A percentile compares a stretch with the other conserved stretches of the same genome.
These are phyloP conservation scores for Chloropsis hardwickii DNA, from an alignment of 2,113 vertebrate species.

Conservation along the genomic window DNA sequence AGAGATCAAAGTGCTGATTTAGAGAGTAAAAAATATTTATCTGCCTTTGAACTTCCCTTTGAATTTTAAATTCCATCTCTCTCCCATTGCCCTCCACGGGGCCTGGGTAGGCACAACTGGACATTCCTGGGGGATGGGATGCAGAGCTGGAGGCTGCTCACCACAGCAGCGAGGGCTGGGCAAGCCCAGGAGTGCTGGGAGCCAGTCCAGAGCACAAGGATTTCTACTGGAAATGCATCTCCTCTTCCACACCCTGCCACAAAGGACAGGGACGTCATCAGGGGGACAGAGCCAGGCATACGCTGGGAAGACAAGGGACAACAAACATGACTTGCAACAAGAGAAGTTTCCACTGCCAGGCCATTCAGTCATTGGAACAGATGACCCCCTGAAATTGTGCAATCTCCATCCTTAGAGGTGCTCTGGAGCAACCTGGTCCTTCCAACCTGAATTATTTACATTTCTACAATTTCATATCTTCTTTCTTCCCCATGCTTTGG, in stretches of 20 bases:
- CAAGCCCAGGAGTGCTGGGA: accelerated
- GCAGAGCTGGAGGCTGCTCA: not conserved
- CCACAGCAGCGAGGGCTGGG: not conserved
- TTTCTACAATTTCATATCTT: not conserved
- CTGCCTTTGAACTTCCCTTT: not conserved
- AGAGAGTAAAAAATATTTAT: not conserved
- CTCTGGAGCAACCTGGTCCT: not conserved
- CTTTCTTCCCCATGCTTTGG: not conserved
- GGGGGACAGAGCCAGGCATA: not conserved
- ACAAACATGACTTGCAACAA: not conserved
- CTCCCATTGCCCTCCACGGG: accelerated
- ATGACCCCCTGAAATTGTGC: too few relatives aligned
- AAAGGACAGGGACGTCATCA: not conserved
- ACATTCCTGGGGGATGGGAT: not conserved
- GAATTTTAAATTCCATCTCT: not conserved
- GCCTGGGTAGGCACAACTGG: not conserved
- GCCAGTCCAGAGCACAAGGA: not conserved
- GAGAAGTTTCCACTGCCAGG: not conserved
- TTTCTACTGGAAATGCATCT: not conserved
- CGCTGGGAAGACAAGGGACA: not conserved
- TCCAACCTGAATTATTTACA: not conserved
- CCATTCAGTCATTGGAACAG: not conserved
- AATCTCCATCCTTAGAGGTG: not conserved
- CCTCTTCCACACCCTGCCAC: not conserved
- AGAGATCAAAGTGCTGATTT: not conserved